Percentiles rank a stretch among this genome's conserved stretches.
These are phyloP conservation scores for Tachyglossus aculeatus DNA, from an alignment of 2,797 vertebrate species.

Conservation along the genomic window DNA sequence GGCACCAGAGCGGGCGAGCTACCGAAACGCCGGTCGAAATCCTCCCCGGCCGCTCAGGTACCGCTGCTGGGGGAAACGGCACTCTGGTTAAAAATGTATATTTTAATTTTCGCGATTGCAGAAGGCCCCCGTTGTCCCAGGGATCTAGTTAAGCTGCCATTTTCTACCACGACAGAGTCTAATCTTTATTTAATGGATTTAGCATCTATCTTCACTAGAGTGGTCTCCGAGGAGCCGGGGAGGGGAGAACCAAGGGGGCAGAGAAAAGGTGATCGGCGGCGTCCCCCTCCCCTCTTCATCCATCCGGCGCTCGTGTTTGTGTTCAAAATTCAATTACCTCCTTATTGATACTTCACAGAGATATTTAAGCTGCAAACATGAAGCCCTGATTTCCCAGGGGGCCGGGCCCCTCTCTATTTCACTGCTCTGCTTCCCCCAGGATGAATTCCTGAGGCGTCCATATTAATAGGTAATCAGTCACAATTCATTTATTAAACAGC, in stretches of 20 bases:
- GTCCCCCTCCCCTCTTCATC: slow-evolving; percentile 85
- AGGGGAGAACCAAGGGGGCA: slow-evolving; percentile 78
- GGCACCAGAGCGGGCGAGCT: slow-evolving; percentile 71
- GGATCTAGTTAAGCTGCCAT: slow-evolving; percentile 82
- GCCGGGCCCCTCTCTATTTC: slow-evolving; percentile 99
- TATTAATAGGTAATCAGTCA: slow-evolving; percentile 99
- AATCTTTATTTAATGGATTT: slow-evolving; percentile 99
- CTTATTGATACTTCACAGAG: slow-evolving; percentile 99
- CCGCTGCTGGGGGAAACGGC: slow-evolving; percentile 69
- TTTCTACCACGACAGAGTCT: slow-evolving; percentile 83
- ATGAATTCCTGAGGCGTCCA: slow-evolving; percentile 99
- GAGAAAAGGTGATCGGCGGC: slow-evolving; percentile 81
- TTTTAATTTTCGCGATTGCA: slow-evolving; percentile 83
- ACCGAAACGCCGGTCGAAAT: slow-evolving; percentile 68
- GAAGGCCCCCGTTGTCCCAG: slow-evolving; percentile 77
- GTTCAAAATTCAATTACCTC: slow-evolving; percentile 99
- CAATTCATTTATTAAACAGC: slow-evolving; percentile 99
- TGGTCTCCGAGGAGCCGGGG: slow-evolving; percentile 84
- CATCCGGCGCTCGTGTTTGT: slow-evolving; percentile 99
- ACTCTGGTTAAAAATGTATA: slow-evolving; percentile 85
- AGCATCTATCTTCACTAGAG: slow-evolving; percentile 95
- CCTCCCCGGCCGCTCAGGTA: slow-evolving; percentile 62
- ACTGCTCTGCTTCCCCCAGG: slow-evolving; percentile 86
- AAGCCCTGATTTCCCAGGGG: slow-evolving; percentile 99
- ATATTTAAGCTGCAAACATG: slow-evolving; percentile 99